Percentiles rank a stretch among this genome's conserved stretches.
Evolutionary conservation across 2,888 invertebrate genomes (phyloP).

Genomic region (Cybosia mesomella): DNA sequence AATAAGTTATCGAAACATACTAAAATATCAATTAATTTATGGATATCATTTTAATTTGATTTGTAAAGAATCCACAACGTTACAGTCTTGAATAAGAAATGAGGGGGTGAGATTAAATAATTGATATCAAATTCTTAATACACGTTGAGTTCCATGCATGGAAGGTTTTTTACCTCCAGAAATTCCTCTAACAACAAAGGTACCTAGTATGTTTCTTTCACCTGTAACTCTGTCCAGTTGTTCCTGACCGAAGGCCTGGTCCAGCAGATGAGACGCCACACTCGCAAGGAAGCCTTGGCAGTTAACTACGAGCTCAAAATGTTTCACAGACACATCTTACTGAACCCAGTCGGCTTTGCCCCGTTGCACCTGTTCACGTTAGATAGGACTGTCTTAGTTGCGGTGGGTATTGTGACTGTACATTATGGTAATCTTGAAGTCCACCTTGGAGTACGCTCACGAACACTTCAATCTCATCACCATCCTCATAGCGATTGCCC

Average conservation of each 20-base stretch:
- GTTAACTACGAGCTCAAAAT: slow-evolving; percentile 6
- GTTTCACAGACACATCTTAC: slow-evolving; percentile 9
- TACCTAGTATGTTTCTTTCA: neutral
- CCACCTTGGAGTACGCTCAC: neutral
- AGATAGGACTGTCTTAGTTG: slow-evolving; percentile 7
- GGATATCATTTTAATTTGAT: too few relatives aligned
- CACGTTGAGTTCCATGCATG: too few relatives aligned
- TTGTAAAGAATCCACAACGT: too few relatives aligned
- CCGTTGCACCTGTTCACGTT: slow-evolving; percentile 8
- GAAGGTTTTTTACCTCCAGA: too few relatives aligned
- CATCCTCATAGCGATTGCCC: too few relatives aligned
- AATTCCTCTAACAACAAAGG: neutral
- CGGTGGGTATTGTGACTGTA: neutral
- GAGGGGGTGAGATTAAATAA: too few relatives aligned
- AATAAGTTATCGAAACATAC: too few relatives aligned
- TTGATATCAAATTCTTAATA: neutral
- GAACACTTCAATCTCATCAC: too few relatives aligned
- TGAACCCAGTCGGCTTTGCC: slow-evolving; percentile 8
- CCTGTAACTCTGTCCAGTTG: neutral
- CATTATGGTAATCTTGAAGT: neutral
- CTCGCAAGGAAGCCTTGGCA: neutral
- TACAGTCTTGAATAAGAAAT: too few relatives aligned
- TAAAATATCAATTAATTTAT: too few relatives aligned
- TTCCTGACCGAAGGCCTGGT: neutral
- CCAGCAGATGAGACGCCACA: slow-evolving; percentile 9